A percentile compares a stretch with the other conserved stretches of the same genome.
Conservation (phyloP, 2,113 vertebrate species). For the Istiophorus platypterus region DNA sequence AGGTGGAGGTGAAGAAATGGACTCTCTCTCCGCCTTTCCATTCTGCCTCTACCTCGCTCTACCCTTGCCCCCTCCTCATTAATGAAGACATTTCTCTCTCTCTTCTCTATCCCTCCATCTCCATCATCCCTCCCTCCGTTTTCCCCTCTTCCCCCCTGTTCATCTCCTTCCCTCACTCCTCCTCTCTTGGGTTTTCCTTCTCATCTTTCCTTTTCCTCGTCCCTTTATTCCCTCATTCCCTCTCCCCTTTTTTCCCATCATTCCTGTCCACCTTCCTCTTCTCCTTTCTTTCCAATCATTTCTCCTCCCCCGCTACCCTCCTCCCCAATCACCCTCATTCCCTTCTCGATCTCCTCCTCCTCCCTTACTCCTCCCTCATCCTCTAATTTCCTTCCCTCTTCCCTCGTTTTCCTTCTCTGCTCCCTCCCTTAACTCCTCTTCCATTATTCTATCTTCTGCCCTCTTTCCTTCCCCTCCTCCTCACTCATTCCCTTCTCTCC, state of each 20-base stretch:
- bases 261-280: neutral
- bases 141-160: neutral
- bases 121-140: slow-evolving; percentile 1
- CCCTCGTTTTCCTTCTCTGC: neutral
- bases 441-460: no score
- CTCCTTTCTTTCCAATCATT: neutral
- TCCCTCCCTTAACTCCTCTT: no score
- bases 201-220: no score
- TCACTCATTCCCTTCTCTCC: no score
- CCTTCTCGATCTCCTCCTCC: neutral
- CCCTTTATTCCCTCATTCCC: neutral
- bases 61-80: slow-evolving; percentile 1
- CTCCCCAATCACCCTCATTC: neutral
- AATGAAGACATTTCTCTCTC: slow-evolving; percentile 71
- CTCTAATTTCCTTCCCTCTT: no score
- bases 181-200: no score
- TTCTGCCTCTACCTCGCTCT: slow-evolving; percentile 13
- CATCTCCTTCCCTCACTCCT: neutral
- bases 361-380: neutral
- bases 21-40: neutral
- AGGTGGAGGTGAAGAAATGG: slow-evolving; percentile 51
- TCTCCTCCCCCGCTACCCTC: neutral
- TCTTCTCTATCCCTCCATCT: slow-evolving; percentile 24
- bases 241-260: neutral
- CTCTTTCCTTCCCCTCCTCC: no score